These are phyloP conservation scores for Oryzias melastigma DNA, from an alignment of 2,113 vertebrate species.

Conservation along the genomic window DNA sequence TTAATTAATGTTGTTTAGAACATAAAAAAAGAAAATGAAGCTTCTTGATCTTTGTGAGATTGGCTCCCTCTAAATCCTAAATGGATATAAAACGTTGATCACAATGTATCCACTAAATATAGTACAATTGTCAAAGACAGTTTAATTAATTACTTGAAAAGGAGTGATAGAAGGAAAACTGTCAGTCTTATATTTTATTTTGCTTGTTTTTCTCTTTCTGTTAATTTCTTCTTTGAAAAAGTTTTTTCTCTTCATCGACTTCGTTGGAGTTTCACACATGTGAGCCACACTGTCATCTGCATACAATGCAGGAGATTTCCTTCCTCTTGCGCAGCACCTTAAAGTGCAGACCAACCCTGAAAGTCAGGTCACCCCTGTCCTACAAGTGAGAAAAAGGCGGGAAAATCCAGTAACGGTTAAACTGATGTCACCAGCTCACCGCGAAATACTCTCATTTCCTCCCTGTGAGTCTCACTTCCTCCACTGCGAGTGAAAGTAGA, in stretches of 20 bases:
- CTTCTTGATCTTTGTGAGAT: too few relatives aligned
- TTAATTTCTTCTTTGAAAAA: neutral
- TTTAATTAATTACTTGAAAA: too few relatives aligned
- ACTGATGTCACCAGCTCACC: slow-evolving; percentile 28
- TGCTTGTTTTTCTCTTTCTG: too few relatives aligned
- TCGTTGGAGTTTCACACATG: neutral
- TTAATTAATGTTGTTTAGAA: too few relatives aligned
- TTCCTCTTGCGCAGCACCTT: slow-evolving; percentile 4
- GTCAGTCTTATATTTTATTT: neutral
- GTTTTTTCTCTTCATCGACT: slow-evolving; percentile 1
- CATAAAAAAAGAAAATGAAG: too few relatives aligned
- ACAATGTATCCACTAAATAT: neutral
- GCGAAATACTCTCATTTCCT: slow-evolving; percentile 55
- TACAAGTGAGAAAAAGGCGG: slow-evolving; percentile 8
- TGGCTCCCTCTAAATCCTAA: too few relatives aligned
- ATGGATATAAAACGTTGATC: neutral
- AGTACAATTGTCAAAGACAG: neutral
- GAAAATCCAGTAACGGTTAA: slow-evolving; percentile 47
- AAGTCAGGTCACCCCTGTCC: neutral
- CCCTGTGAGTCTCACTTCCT: slow-evolving; percentile 48
- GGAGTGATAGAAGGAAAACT: neutral
- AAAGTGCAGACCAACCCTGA: neutral
- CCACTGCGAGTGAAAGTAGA: neutral
- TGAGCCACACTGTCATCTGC: slow-evolving; percentile 6
- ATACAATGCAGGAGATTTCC: slow-evolving; percentile 1